Evolutionary conservation across 2,888 invertebrate genomes (phyloP), one percentile per base, ranked within the genome.

Genomic region (Brenthis ino): DNA sequence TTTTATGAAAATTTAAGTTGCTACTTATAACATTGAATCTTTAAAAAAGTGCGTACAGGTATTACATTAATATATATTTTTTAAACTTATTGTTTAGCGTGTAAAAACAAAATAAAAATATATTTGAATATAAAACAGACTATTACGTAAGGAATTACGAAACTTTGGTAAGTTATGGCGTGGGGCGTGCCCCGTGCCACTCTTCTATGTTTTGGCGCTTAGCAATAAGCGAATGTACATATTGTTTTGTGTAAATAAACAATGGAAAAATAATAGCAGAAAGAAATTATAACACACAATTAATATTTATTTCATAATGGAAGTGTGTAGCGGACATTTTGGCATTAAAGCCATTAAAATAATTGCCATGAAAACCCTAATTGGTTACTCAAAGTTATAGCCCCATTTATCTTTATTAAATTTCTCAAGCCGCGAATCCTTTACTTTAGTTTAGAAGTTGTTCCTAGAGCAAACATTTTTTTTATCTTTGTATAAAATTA

Each of bases 211-310:
- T 16, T 14, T 16, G 61, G 61, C 53, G 61, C 37, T 51, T 51
- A 16, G 61, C 51, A 53, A 63, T 63, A 53, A 63, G 13, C 37
- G 37, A 14, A 13, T 53, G 53, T 63, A 63, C 53, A 43, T 63
- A 63, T 53, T 51, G 50, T 61, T 53, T 51, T 63, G 53, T 63
- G 53, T 53, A 51, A 51, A 63, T 53, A 53, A 63, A 3, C 20
- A 51, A 51, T 37, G 63, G 16, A 16, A 13, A 43, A 43, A 51
- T 63, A 53, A 53, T 53, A 43, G 37, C 37, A 53, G 37, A 20
- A 20, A 61, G 14, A 63, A 63, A 63, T 53, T 37, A 33, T 13
- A 16, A 13, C 53, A 53, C 37, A 37, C 33, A 16, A 56, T 28
- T 51, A 6, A 47, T 14, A 14, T 20, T 56, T 53, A 37, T 43